These are phyloP conservation scores for Adoxophyes honmai DNA, from an alignment of 1,140 invertebrate species.

Conservation along the genomic window DNA sequence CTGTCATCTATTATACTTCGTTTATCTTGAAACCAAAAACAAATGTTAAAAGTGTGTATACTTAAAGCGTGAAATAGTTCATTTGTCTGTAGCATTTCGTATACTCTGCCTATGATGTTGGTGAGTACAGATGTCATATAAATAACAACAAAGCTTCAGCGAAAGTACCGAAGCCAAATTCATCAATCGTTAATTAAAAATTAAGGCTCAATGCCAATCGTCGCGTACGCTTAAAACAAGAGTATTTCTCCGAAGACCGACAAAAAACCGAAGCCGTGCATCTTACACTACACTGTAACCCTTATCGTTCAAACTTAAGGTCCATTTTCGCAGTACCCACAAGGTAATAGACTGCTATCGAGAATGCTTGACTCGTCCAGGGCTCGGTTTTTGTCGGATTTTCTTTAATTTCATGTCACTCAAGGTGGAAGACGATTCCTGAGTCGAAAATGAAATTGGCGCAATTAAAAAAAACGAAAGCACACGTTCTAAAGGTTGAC, in stretches of 20 bases:
- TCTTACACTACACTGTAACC: constrained; percentile 21
- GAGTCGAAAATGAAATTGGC: neutral
- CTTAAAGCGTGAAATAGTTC: too few relatives aligned
- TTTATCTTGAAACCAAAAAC: too few relatives aligned
- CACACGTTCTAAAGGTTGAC: too few relatives aligned
- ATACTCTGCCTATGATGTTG: too few relatives aligned
- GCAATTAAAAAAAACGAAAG: too few relatives aligned
- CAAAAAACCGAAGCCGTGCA: constrained; percentile 42
- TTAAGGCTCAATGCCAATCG: neutral
- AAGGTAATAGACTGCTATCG: neutral
- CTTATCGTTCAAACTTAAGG: constrained; percentile 20
- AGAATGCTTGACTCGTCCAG: neutral
- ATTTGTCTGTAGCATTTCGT: too few relatives aligned
- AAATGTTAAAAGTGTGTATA: too few relatives aligned
- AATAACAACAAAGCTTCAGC: too few relatives aligned
- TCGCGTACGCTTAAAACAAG: constrained; percentile 25
- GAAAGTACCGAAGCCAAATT: too few relatives aligned
- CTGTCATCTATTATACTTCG: too few relatives aligned
- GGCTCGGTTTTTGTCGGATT: neutral
- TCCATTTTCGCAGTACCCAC: constrained; percentile 18
- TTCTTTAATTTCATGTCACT: constrained; percentile 6
- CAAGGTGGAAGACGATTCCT: neutral
- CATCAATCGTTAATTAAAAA: too few relatives aligned
- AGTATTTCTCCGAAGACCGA: constrained; percentile 48
- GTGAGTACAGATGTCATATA: too few relatives aligned